Conservation (phyloP, 2,113 vertebrate genomes). For the Arvicanthis niloticus region DNA sequence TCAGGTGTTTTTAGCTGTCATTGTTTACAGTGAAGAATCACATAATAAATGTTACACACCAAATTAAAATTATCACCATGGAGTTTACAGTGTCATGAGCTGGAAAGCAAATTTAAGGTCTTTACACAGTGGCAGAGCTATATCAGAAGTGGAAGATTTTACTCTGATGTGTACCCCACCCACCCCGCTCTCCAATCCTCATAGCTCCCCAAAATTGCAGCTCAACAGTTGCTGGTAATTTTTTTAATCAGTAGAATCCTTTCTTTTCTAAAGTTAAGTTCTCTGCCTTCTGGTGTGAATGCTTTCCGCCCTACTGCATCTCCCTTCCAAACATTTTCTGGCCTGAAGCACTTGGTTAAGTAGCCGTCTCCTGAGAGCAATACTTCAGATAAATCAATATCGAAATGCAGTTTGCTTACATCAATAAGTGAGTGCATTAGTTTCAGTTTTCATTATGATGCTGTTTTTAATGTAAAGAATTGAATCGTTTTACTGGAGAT, state of each 20-base stretch:
- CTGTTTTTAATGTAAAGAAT: background rate
- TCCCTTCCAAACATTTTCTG: background rate
- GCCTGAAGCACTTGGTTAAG: background rate
- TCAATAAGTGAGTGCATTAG: background rate
- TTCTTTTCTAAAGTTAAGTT: background rate
- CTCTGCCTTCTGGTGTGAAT: background rate
- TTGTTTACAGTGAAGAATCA: background rate
- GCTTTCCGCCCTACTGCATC: background rate
- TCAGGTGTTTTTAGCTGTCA: background rate
- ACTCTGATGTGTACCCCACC: too few relatives aligned
- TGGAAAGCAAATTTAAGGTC: background rate
- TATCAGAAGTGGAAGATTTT: background rate
- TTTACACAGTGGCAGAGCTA: background rate
- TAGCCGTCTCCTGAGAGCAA: background rate
- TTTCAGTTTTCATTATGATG: conserved; percentile 37
- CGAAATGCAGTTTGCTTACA: conserved; percentile 10
- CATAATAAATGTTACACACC: background rate
- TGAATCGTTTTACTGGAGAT: conserved; percentile 19
- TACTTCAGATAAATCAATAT: background rate
- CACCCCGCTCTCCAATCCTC: background rate
- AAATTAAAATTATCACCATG: background rate
- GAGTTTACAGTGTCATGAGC: background rate
- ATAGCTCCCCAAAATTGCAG: background rate
- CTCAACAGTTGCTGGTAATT: background rate
- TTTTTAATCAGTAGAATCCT: background rate